Base-by-base conservation (phyloP, 2,797 vertebrate species). In the Myotis pilosus region DNA sequence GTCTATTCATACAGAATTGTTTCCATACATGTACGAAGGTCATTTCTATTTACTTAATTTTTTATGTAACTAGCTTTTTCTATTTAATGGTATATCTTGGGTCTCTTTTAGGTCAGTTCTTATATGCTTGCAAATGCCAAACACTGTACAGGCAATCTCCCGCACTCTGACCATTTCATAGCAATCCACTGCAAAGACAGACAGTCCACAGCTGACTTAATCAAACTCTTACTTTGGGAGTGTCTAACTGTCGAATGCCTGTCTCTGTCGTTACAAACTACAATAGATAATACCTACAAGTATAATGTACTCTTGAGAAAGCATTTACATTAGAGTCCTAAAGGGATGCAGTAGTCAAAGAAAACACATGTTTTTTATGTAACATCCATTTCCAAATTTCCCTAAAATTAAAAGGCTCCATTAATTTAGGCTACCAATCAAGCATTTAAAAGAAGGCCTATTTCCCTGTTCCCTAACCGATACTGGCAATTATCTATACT, bases 341-440 rank as follows among this genome's bases (percentile, higher is more conserved):
- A 82, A 91, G 49, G 28, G 23, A 53, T 55, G 78, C 47, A 69
- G 38, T 82, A 49, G 81, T n/a, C 23, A 92, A 38, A 95, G 6
- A 9, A 88, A 41, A 69, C 17, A 28, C n/a, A 15, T 10, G 30
- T 75, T 60, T 20, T 92, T 94, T 79, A 81, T 60, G 1, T 19
- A 82, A 93, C 30, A 85, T 71, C 41, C 44, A 93, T 83, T 72
- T 55, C 80, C 71, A 94, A 82, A 88, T 81, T 85, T 88, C 28
- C 68, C 36, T 72, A 81, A 8, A 88, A 90, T 66, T 19, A 88
- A 76, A 92, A 88, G 6, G 7, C 38, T 68, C 75, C 85, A 47
- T 13, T 23, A 36, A 95, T 68, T 53, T 33, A 87, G 25, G 15
- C 5, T 87, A 71, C 8, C 3, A 83, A 79, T n/a, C 71, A 74